Base-by-base conservation (phyloP, 1,140 invertebrate genomes). In the Sarcophaga peregrina region DNA sequence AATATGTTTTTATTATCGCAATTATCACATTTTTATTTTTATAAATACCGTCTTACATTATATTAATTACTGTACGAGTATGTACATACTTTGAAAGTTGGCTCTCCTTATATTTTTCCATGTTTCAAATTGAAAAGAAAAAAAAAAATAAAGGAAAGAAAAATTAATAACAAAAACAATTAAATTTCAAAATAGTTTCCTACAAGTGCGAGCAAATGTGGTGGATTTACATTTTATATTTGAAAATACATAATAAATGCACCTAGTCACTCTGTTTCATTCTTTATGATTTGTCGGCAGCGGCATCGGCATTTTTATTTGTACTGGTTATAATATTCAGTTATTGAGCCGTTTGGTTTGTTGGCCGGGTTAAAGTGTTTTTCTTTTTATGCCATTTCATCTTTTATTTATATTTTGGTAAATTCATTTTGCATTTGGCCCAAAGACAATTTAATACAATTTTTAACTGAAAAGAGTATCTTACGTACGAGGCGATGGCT, bases 351-450 rank as follows among this genome's bases (percentile, higher is more conserved):
- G 73, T 82, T 82, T 62, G 25, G 73, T 82, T 82, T 62, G 25
- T 37, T 37, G 20, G 52, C 82, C 74, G 58, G 78, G 58, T 58
- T 48, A 76, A 9, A 46, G 50, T 82, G 62, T n/a, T 68, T 20
- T 37, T 82, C 54, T 73, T 52, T 46, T 76, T 76, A 72, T 82
- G 46, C 17, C 37, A 75, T 52, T 82, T 47, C 37, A 76, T 82
- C 48, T 75, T 72, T 52, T 52, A 75, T 82, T 75, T 58, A 4
- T n/a, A n/a, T 58, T 80, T 83, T 83, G 1, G 25, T 37, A 73
- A 83, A 80, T 81, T 80, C 76, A 76, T 83, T 82, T 82, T 83
- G 72, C 45, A 25, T 52, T 74, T 83, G 50, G 80, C 83, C 83
- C 73, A 50, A 80, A 82, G 83, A 75, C 83, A 83, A 82, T 83